phyloP scores from a whole-genome alignment of 2,888 invertebrate species.

The Drosophila seclusa region DNA sequence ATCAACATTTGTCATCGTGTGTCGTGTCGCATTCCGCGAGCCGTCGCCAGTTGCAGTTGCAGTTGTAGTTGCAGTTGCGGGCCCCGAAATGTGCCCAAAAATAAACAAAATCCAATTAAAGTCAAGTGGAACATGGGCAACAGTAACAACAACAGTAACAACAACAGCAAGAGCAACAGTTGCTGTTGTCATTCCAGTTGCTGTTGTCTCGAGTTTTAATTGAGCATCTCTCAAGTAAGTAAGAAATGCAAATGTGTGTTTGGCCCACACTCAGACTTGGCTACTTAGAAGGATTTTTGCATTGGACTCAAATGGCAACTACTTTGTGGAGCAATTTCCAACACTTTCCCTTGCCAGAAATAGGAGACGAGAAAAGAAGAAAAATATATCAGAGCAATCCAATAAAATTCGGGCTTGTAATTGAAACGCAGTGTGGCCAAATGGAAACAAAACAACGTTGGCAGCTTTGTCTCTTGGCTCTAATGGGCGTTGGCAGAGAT shows the following conservation, averaged over 20 bases:
- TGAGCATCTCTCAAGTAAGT: slow-evolving; percentile 62
- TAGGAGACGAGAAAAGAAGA: neutral
- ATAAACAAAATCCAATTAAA: slow-evolving; percentile 78
- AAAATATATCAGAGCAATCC: slow-evolving; percentile 56
- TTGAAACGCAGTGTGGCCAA: slow-evolving; percentile 73
- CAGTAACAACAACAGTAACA: slow-evolving; percentile 43
- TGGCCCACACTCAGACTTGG: slow-evolving; percentile 44
- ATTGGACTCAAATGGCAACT: slow-evolving; percentile 56
- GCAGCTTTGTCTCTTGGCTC: slow-evolving; percentile 41
- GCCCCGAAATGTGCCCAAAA: slow-evolving; percentile 74
- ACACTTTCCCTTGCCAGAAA: slow-evolving; percentile 69
- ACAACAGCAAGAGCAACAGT: slow-evolving; percentile 14
- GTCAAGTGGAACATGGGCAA: slow-evolving; percentile 67
- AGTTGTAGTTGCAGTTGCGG: slow-evolving; percentile 27
- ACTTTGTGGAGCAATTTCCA: slow-evolving; percentile 64
- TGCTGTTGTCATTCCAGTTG: slow-evolving; percentile 32
- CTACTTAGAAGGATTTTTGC: slow-evolving; percentile 60
- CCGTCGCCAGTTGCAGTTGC: slow-evolving; percentile 50
- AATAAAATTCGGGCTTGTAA: slow-evolving; percentile 71
- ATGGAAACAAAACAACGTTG: slow-evolving; percentile 39
- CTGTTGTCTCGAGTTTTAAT: slow-evolving; percentile 56
- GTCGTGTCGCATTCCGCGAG: slow-evolving; percentile 75
- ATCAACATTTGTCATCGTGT: slow-evolving; percentile 81
- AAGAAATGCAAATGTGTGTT: slow-evolving; percentile 64
- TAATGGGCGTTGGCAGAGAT: slow-evolving; percentile 72